phyloP scores from a whole-genome alignment of 2,113 vertebrate genomes.

The Morone chrysops region DNA sequence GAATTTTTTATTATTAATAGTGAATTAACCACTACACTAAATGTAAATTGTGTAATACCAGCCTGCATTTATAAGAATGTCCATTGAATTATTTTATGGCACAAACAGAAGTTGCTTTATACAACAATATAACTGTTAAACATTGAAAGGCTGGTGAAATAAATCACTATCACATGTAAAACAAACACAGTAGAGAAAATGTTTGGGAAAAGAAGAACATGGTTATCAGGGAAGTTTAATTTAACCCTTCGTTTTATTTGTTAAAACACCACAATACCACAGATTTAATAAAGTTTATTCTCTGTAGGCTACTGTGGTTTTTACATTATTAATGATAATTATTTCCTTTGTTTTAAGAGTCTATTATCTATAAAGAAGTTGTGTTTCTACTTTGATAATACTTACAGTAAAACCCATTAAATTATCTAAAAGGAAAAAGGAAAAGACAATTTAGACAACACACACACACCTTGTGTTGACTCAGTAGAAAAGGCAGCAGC shows the following conservation, averaged over 20 bases:
- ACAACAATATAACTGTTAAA: background rate
- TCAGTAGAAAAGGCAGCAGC: conserved; percentile 94
- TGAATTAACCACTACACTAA: background rate
- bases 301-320: no score
- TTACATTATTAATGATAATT: no score
- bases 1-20: background rate
- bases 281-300: background rate
- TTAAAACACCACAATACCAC: background rate
- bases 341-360: background rate
- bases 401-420: background rate
- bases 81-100: background rate
- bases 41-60: background rate
- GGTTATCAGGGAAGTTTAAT: background rate
- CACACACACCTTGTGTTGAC: conserved; percentile 92
- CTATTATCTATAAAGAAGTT: no score
- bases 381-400: background rate
- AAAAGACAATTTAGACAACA: background rate
- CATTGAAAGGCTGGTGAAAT: no score
- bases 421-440: background rate
- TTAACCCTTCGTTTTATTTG: background rate
- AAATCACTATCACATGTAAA: no score
- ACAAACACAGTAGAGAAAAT: background rate
- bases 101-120: background rate
- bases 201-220: background rate
- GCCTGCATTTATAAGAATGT: background rate